These are phyloP conservation scores for Brachionichthys hirsutus DNA, from an alignment of 2,113 vertebrate species.

Conservation along the genomic window DNA sequence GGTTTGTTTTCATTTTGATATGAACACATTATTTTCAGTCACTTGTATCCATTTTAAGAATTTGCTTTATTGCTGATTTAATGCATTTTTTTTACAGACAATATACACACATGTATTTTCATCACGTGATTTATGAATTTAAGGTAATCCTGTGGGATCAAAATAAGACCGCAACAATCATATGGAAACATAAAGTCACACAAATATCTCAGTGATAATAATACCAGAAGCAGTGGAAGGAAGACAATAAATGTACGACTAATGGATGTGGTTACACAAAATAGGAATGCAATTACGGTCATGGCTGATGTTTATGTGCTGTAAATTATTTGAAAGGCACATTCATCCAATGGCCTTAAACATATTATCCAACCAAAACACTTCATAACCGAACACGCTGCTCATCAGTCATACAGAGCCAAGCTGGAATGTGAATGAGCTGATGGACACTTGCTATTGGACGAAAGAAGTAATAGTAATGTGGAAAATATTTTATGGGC, in stretches of 20 bases:
- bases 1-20: too few relatives aligned
- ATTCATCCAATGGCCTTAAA: slow-evolving; percentile 57
- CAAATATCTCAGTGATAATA: slow-evolving; percentile 35
- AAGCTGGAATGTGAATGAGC: slow-evolving; percentile 26
- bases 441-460: slow-evolving; percentile 41
- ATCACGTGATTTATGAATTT: slow-evolving; percentile 42
- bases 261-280: slow-evolving; percentile 31
- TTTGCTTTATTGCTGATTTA: slow-evolving; percentile 70
- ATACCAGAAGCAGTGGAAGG: slow-evolving; percentile 44
- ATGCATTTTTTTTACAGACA: slow-evolving; percentile 61
- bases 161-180: slow-evolving; percentile 52
- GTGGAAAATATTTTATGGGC: slow-evolving; percentile 3
- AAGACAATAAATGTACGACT: slow-evolving; percentile 50
- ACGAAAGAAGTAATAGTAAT: neutral
- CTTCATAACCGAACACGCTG: neutral
- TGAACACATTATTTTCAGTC: slow-evolving; percentile 1
- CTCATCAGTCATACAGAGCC: neutral
- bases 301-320: slow-evolving; percentile 22
- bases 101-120: slow-evolving; percentile 43
- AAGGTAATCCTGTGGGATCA: slow-evolving; percentile 39
- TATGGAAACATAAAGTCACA: slow-evolving; percentile 40
- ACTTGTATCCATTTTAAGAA: slow-evolving; percentile 45
- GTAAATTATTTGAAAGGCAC: slow-evolving; percentile 59
- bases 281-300: slow-evolving; percentile 50
- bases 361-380: slow-evolving; percentile 48